phyloP scores from a whole-genome alignment of 1,140 invertebrate species.

The Drosophila chauvacae region DNA sequence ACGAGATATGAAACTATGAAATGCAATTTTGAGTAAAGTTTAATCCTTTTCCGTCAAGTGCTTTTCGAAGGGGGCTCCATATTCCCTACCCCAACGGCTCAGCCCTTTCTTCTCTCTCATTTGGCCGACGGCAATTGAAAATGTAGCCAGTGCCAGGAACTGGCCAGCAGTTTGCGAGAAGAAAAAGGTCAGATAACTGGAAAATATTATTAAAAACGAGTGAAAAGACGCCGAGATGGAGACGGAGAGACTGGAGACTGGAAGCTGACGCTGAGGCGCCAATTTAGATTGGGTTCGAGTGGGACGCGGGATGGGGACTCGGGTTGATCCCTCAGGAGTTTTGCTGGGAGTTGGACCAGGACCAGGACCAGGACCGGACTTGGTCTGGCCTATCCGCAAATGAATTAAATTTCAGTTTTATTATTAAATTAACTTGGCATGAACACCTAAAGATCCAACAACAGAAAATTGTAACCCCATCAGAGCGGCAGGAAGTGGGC shows the following conservation, averaged over 20 bases:
- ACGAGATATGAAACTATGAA: too few species aligned
- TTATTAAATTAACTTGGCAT: constrained; percentile 84
- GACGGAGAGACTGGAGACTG: constrained; percentile 10
- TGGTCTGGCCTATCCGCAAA: constrained; percentile 77
- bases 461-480: constrained; percentile 71
- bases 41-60: constrained; percentile 13
- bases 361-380: constrained; percentile 17
- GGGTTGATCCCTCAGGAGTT: constrained; percentile 67
- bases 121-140: constrained; percentile 53
- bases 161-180: constrained; percentile 51
- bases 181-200: constrained; percentile 83
- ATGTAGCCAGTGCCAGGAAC: constrained; percentile 45
- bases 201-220: constrained; percentile 81
- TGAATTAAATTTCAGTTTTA: constrained; percentile 84
- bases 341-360: constrained; percentile 22
- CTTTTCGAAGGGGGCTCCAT: not conserved
- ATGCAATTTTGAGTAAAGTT: not conserved
- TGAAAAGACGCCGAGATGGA: constrained; percentile 57
- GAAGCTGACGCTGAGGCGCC: constrained; percentile 25
- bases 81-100: not conserved
- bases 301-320: not conserved
- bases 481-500: constrained; percentile 9
- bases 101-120: constrained; percentile 28
- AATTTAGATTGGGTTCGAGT: constrained; percentile 29
- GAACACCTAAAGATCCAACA: constrained; percentile 83